Conservation (phyloP, 2,113 vertebrate genomes). For the Gila orcuttii region DNA sequence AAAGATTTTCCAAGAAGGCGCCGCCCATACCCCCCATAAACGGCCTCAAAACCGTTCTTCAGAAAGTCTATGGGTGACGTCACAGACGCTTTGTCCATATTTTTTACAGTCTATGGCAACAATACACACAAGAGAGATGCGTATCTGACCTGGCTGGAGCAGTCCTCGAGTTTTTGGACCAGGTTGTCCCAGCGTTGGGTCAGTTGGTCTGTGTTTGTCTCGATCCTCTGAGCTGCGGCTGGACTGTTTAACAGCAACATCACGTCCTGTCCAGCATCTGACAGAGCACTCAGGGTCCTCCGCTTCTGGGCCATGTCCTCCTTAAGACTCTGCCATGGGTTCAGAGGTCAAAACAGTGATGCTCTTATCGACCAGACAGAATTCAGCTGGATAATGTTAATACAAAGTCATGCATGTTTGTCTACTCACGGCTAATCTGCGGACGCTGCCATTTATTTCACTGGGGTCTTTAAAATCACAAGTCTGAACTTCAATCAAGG, state of each 20-base stretch:
- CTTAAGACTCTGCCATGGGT: slow-evolving; percentile 83
- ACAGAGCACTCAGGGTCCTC: slow-evolving; percentile 85
- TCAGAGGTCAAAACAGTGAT: background rate
- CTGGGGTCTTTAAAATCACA: slow-evolving; percentile 86
- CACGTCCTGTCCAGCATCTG: slow-evolving; percentile 89
- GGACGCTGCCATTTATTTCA: slow-evolving; percentile 88
- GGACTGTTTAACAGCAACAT: slow-evolving; percentile 78
- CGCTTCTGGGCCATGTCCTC: slow-evolving; percentile 95
- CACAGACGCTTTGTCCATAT: no score
- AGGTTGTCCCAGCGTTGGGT: slow-evolving; percentile 93
- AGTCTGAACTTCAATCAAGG: slow-evolving; percentile 86
- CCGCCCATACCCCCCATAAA: no score
- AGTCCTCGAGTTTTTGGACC: slow-evolving; percentile 94
- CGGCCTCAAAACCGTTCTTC: no score
- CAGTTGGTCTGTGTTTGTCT: slow-evolving; percentile 84
- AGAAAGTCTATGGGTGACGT: no score
- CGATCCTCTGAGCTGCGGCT: slow-evolving; percentile 78
- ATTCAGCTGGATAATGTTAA: background rate
- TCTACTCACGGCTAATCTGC: slow-evolving; percentile 88
- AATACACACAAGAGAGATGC: background rate
- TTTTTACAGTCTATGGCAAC: no score
- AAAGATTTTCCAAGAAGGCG: no score
- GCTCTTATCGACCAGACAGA: background rate
- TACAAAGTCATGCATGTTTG: background rate
- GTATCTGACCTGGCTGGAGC: slow-evolving; percentile 86